Evolutionary conservation across 2,888 invertebrate genomes (phyloP).

Genomic region (Lysandra bellargus): DNA sequence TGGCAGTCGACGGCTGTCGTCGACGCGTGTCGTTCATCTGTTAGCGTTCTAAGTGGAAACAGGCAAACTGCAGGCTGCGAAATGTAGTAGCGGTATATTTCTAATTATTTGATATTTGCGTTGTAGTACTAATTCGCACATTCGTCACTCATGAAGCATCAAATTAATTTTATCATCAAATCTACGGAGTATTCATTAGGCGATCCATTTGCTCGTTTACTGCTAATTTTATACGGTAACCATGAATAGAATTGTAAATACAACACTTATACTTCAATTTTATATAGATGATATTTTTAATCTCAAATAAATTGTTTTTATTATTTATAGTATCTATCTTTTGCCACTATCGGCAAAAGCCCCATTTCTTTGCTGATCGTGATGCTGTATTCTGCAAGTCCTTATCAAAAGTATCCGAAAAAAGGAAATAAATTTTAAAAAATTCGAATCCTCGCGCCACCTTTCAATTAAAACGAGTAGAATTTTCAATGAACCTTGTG

Average conservation of each 20-base stretch:
- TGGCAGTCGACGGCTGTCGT: too few species aligned
- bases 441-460: too few species aligned
- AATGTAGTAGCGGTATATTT: neutral
- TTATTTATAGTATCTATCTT: too few species aligned
- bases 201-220: neutral
- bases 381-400: too few species aligned
- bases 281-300: neutral
- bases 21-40: too few species aligned
- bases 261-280: neutral
- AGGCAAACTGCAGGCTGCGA: neutral
- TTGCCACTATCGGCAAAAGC: too few species aligned
- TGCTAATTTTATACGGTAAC: neutral
- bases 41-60: neutral
- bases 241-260: neutral
- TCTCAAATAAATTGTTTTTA: neutral
- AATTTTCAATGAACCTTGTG: neutral
- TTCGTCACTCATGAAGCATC: neutral
- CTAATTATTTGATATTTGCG: neutral
- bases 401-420: too few species aligned
- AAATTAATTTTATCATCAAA: neutral
- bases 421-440: too few species aligned
- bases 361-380: too few species aligned
- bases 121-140: neutral
- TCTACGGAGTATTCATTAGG: neutral
- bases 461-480: too few species aligned